A percentile compares a stretch with the other conserved stretches of the same genome.
Conservation (phyloP, 1,140 invertebrate species). For the Nasonia longicornis region DNA sequence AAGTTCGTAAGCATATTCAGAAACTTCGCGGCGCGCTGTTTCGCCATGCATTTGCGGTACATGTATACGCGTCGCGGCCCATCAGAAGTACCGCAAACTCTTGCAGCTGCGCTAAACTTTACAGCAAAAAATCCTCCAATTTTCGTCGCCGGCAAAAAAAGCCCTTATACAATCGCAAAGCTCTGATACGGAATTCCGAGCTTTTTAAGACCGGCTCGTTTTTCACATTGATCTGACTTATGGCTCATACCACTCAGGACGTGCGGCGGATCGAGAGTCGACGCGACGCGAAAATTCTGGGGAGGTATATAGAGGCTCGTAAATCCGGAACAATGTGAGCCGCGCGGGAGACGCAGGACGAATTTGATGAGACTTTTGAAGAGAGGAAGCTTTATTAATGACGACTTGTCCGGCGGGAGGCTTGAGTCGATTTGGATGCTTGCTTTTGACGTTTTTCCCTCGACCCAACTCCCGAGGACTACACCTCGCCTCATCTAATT, state of each 20-base stretch:
- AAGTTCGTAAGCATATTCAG: not conserved
- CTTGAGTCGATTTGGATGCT: not conserved
- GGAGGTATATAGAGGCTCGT: not conserved
- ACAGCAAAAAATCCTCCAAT: not conserved
- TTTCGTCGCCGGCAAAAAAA: too few species aligned
- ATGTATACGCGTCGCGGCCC: too few species aligned
- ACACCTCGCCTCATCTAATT: not conserved
- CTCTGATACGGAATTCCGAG: not conserved
- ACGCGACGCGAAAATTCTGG: not conserved
- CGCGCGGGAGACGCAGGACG: not conserved
- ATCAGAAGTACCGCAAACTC: not conserved
- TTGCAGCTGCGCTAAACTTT: not conserved
- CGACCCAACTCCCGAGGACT: too few species aligned
- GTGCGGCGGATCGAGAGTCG: not conserved
- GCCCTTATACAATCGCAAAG: too few species aligned
- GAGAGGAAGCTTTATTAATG: slow-evolving; percentile 25
- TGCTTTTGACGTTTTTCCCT: too few species aligned
- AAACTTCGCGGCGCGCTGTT: not conserved
- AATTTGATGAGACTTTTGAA: not conserved
- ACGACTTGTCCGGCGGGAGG: not conserved
- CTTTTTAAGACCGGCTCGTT: slow-evolving; percentile 10
- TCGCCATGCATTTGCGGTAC: not conserved
- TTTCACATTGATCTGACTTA: slow-evolving; percentile 51
- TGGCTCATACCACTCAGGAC: slow-evolving; percentile 47
- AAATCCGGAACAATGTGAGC: slow-evolving; percentile 23